A percentile compares a stretch with the other conserved stretches of the same genome.
These are phyloP conservation scores for Hyppa rectilinea DNA, from an alignment of 2,888 invertebrate species.

Conservation along the genomic window DNA sequence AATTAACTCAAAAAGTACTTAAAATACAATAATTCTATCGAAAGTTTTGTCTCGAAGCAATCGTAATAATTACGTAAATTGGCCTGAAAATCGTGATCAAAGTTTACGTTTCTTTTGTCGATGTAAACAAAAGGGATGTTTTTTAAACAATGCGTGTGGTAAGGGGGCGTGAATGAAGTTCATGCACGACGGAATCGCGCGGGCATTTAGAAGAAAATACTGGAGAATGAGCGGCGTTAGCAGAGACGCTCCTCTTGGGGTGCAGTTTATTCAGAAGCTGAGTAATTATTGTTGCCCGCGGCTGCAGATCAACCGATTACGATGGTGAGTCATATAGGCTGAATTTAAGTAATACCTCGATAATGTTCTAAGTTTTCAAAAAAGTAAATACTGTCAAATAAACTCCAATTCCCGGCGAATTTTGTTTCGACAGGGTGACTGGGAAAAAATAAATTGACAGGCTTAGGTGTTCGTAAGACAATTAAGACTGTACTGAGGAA, in stretches of 20 bases:
- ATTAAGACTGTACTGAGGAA: too few species aligned
- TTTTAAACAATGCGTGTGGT: constrained; percentile 72
- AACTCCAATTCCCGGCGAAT: too few species aligned
- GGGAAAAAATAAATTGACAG: not conserved
- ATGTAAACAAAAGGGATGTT: constrained; percentile 76
- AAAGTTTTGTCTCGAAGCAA: constrained; percentile 3
- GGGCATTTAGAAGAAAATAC: constrained; percentile 70
- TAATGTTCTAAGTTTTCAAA: not conserved
- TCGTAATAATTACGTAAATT: constrained; percentile 43
- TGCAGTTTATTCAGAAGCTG: constrained; percentile 90
- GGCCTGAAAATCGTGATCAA: constrained; percentile 21
- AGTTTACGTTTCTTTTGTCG: constrained; percentile 33
- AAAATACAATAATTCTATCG: not conserved
- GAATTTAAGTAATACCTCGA: constrained; percentile 24
- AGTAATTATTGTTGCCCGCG: constrained; percentile 91
- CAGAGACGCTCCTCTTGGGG: constrained; percentile 92
- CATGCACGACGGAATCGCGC: constrained; percentile 60
- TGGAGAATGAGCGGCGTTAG: constrained; percentile 89
- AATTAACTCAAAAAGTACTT: constrained; percentile 11
- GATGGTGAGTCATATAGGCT: constrained; percentile 90
- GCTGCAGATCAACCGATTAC: constrained; percentile 91
- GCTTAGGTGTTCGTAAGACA: too few species aligned
- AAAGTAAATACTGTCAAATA: not conserved
- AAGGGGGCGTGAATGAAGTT: constrained; percentile 72
- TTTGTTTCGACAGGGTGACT: not conserved